Base-by-base conservation (phyloP, 2,797 vertebrate genomes). In the Hyperoplus immaculatus region DNA sequence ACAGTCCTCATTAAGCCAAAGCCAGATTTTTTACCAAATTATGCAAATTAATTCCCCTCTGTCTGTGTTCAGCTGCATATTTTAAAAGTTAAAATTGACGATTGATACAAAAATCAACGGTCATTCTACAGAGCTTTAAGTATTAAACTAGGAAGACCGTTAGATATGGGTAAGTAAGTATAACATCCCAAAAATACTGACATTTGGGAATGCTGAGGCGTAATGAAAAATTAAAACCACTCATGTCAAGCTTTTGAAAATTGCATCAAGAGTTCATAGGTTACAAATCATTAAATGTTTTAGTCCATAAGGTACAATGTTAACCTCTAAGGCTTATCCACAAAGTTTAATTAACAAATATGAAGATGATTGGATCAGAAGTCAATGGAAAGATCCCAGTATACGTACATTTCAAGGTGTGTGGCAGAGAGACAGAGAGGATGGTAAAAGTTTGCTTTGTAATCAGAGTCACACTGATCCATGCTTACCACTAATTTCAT, bases 401-500 rank as follows among this genome's bases (percentile, higher is more conserved):
- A 68, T 59, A 57, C 46, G 49, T 77, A 47, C 75, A 29, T 57
- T 49, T 55, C 43, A 45, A 45, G 42, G 47, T 59, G 70, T 18
- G 61, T 43, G 21, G 18, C 51, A 16, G 16, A 8, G 39, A 8
- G 5, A 10, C 12, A 10, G 9, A 1, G 21, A 38, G 14, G 18
- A 14, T 38, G 42, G 29, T 57, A 42, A 58, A 65, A 59, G 74
- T 75, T 74, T 71, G 51, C 56, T 59, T 69, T 43, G 57, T 79
- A 49, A 71, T 82, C 77, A 76, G 49, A 87, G 46, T 75, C 69
- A 67, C 29, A 29, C 49, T 54, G 54, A 45, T 46, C 58, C 56
- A 80, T 42, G 62, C 49, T 73, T 63, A 65, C 41, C 38, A 43
- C 14, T 80, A 74, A 84, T 81, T 86, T 64, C 61, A 84, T 90